Percentiles rank a stretch among this genome's conserved stretches.
phyloP scores from a whole-genome alignment of 2,113 vertebrate species.

The Chaetura pelagica region DNA sequence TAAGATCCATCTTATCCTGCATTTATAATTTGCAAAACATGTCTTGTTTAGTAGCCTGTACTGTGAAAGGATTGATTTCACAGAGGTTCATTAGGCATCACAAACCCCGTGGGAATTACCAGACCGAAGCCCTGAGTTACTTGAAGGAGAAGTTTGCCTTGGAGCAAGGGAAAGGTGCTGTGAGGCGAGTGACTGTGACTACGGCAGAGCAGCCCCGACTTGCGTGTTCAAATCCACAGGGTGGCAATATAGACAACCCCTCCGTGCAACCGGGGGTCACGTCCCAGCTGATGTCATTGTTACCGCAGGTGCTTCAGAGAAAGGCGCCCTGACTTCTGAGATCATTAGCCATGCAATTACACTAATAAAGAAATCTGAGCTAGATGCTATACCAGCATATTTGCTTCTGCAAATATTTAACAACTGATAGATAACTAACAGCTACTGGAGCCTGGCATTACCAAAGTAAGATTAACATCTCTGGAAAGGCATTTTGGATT shows the following conservation, averaged over 20 bases:
- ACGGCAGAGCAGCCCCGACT: rapidly evolving
- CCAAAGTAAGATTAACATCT: background rate
- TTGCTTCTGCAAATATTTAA: conserved; percentile 35
- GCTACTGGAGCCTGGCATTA: background rate
- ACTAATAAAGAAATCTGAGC: background rate
- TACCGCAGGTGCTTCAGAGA: background rate
- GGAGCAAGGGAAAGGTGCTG: background rate
- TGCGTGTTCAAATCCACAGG: conserved; percentile 4
- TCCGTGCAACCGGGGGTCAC: rapidly evolving
- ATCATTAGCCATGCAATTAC: background rate
- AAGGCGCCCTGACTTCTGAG: background rate
- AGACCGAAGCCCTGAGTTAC: background rate
- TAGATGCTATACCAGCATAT: background rate
- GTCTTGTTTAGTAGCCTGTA: background rate
- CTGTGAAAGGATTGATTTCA: rapidly evolving
- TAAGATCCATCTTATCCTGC: background rate
- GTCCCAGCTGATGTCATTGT: background rate
- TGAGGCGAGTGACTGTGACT: too few relatives aligned
- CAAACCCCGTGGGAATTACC: rapidly evolving
- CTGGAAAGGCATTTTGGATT: background rate
- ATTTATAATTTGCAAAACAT: background rate
- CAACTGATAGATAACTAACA: background rate
- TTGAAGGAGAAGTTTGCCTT: background rate
- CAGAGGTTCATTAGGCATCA: background rate
- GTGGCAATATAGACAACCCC: conserved; percentile 37